Conservation (phyloP, 2,888 invertebrate genomes). For the Clistopyga incitator region DNA sequence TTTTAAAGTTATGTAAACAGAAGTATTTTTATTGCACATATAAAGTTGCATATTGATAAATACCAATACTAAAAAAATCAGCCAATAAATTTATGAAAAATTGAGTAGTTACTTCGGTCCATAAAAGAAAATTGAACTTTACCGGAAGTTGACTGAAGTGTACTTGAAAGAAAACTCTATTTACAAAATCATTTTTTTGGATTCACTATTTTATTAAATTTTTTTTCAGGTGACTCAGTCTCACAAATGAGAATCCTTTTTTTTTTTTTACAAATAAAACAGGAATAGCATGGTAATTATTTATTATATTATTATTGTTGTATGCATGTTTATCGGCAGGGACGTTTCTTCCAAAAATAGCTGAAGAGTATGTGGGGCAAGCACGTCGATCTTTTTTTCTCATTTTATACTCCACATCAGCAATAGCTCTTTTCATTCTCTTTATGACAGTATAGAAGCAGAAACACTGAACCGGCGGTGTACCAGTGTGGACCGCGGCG, state of each 20-base stretch:
- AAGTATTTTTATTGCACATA: too few species aligned
- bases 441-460: conserved; percentile 13
- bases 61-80: too few species aligned
- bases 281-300: not conserved
- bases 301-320: not conserved
- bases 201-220: too few species aligned
- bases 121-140: too few species aligned
- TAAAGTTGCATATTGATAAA: too few species aligned
- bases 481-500: conserved; percentile 44
- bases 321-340: not conserved
- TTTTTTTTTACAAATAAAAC: not conserved
- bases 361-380: conserved; percentile 19
- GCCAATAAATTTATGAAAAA: too few species aligned
- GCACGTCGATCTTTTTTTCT: not conserved
- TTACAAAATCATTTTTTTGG: too few species aligned
- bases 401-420: not conserved
- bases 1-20: not conserved
- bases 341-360: not conserved
- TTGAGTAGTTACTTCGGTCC: too few species aligned
- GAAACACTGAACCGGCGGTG: conserved; percentile 34
- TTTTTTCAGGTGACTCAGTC: not conserved
- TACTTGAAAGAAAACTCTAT: too few species aligned
- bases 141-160: too few species aligned
- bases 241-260: not conserved
- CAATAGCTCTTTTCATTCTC: conserved; percentile 36